A percentile compares a stretch with the other conserved stretches of the same genome.
Evolutionary conservation across 2,797 vertebrate genomes (phyloP).

Genomic region (Molossus alvarezi): DNA sequence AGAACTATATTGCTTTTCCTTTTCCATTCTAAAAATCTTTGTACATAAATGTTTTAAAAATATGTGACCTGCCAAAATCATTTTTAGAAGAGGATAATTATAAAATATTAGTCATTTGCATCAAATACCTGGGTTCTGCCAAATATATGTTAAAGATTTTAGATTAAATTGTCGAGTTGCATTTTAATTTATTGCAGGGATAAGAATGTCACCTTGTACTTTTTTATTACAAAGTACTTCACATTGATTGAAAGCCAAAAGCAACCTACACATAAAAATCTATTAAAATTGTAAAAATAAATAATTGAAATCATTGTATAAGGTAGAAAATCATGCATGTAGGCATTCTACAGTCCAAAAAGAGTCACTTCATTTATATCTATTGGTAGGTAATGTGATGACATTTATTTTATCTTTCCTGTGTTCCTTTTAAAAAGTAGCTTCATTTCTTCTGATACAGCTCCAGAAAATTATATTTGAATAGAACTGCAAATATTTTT

Average conservation of each 20-base stretch:
- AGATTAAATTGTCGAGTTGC: slow-evolving; percentile 5
- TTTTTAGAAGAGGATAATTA: neutral
- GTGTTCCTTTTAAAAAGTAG: slow-evolving; percentile 27
- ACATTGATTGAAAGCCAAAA: no score
- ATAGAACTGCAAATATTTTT: slow-evolving; percentile 16
- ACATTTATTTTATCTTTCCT: no score
- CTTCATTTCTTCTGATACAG: neutral
- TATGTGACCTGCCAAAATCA: neutral
- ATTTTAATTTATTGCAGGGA: neutral
- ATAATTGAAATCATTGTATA: no score
- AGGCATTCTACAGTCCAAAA: no score
- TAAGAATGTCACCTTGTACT: neutral
- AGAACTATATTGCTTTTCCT: neutral
- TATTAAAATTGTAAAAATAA: no score
- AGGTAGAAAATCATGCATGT: no score
- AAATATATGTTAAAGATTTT: slow-evolving; percentile 32
- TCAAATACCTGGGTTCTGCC: neutral
- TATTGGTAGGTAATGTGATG: no score
- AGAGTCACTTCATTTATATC: no score
- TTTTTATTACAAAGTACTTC: neutral
- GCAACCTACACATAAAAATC: no score
- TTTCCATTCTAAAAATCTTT: neutral
- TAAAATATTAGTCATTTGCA: slow-evolving; percentile 45
- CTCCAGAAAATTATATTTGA: slow-evolving; percentile 5
- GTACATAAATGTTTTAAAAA: neutral